These are phyloP conservation scores for Peromyscus polionotus DNA, from an alignment of 2,113 vertebrate species.

Conservation along the genomic window DNA sequence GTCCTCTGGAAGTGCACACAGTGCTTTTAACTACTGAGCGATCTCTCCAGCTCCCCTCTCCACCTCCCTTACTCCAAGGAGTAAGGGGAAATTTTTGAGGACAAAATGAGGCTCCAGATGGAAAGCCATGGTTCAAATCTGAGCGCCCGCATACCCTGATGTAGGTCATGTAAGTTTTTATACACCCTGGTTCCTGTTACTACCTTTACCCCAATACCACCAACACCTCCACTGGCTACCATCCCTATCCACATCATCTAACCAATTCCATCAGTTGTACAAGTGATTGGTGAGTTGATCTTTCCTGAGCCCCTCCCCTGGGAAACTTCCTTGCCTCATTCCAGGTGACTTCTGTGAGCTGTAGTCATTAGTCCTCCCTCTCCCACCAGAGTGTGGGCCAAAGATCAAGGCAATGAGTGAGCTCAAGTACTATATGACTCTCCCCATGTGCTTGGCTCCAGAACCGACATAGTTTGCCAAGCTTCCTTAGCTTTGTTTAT, in stretches of 20 bases:
- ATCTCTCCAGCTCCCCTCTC: neutral
- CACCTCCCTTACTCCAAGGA: neutral
- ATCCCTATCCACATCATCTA: neutral
- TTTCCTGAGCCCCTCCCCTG: neutral
- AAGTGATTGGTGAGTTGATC: neutral
- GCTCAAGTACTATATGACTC: neutral
- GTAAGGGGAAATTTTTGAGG: neutral
- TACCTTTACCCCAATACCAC: neutral
- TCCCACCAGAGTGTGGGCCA: neutral
- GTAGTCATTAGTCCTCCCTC: neutral
- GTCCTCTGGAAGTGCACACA: neutral
- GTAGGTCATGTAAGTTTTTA: neutral
- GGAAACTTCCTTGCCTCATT: neutral
- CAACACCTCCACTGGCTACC: neutral
- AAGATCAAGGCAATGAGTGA: neutral
- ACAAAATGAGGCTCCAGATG: neutral
- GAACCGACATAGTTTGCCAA: neutral
- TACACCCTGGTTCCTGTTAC: neutral
- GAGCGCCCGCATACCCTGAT: neutral
- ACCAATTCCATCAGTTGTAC: neutral
- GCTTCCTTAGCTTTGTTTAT: neutral
- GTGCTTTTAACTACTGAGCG: neutral
- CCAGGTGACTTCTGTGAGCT: neutral
- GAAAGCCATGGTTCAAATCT: neutral
- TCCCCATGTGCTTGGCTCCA: neutral